These are phyloP conservation scores for Heliothis virescens DNA, from an alignment of 1,140 invertebrate genomes.

Conservation along the genomic window DNA sequence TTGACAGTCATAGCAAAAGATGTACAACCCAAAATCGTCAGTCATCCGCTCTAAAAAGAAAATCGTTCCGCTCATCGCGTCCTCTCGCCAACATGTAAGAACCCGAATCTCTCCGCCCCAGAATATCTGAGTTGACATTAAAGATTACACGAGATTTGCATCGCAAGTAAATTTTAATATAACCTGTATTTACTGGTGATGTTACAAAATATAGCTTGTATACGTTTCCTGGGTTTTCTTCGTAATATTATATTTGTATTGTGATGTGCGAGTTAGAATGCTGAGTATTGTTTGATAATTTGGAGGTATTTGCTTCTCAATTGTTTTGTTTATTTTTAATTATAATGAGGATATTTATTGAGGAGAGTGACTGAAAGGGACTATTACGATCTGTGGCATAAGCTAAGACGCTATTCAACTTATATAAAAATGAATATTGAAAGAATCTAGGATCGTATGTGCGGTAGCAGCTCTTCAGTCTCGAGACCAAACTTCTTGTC, in stretches of 20 bases:
- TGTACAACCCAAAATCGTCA: no score
- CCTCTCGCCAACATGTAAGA: background rate
- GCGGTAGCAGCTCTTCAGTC: no score
- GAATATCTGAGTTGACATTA: constrained; percentile 54
- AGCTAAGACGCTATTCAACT: no score
- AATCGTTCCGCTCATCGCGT: constrained; percentile 3
- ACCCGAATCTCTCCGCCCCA: constrained; percentile 23
- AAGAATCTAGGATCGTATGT: no score
- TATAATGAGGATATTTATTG: constrained; percentile 18
- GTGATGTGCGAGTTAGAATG: constrained; percentile 1
- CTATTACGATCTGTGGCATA: background rate
- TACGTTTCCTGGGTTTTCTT: constrained; percentile 38
- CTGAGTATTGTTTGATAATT: constrained; percentile 14
- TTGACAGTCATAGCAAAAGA: no score
- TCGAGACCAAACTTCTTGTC: no score
- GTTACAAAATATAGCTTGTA: constrained; percentile 10
- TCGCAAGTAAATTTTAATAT: constrained; percentile 51
- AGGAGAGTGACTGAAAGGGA: background rate
- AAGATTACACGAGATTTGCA: constrained; percentile 54
- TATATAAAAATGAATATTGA: no score
- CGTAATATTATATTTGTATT: constrained; percentile 32
- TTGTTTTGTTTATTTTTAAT: constrained; percentile 17
- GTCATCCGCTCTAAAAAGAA: background rate
- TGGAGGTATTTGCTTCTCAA: constrained; percentile 8
- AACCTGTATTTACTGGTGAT: constrained; percentile 22